Conservation (phyloP, 2,888 invertebrate species). For the Drosophila paramelanica region DNA sequence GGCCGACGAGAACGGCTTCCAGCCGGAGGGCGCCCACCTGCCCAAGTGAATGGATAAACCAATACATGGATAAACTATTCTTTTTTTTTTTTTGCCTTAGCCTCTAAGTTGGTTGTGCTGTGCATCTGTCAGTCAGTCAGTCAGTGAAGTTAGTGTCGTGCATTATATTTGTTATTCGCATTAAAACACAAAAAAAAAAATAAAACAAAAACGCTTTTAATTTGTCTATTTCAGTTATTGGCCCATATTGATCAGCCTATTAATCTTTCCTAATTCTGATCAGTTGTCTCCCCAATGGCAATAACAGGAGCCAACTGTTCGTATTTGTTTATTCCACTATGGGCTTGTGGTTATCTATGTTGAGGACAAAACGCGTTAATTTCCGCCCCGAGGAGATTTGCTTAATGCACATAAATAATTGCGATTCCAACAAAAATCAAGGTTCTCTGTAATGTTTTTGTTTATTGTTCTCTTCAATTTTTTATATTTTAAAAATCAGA, state of each 20-base stretch:
- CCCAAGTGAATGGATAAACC: conserved; percentile 73
- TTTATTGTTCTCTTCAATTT: too few species aligned
- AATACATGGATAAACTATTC: conserved; percentile 14
- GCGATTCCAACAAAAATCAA: background rate
- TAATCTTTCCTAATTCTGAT: too few species aligned
- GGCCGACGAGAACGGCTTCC: conserved; percentile 85
- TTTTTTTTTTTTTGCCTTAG: conserved; percentile 2
- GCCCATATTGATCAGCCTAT: too few species aligned
- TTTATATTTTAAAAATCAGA: too few species aligned
- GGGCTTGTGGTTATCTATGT: conserved; percentile 1
- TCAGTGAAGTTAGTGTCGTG: conserved; percentile 69
- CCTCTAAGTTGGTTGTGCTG: conserved; percentile 44
- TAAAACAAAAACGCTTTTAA: too few species aligned
- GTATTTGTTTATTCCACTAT: background rate
- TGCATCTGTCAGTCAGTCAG: conserved; percentile 59
- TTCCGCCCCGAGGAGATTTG: conserved; percentile 3
- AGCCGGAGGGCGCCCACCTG: conserved; percentile 85
- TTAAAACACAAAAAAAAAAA: conserved; percentile 36
- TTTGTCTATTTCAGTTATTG: too few species aligned
- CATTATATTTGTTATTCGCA: conserved; percentile 66
- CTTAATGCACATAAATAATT: conserved; percentile 5
- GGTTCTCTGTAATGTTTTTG: too few species aligned
- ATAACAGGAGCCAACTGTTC: too few species aligned
- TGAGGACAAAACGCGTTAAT: conserved; percentile 36
- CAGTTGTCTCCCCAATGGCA: too few species aligned